Percentiles rank a stretch among this genome's conserved stretches.
phyloP scores from a whole-genome alignment of 2,113 vertebrate genomes.

The Merops nubicus region DNA sequence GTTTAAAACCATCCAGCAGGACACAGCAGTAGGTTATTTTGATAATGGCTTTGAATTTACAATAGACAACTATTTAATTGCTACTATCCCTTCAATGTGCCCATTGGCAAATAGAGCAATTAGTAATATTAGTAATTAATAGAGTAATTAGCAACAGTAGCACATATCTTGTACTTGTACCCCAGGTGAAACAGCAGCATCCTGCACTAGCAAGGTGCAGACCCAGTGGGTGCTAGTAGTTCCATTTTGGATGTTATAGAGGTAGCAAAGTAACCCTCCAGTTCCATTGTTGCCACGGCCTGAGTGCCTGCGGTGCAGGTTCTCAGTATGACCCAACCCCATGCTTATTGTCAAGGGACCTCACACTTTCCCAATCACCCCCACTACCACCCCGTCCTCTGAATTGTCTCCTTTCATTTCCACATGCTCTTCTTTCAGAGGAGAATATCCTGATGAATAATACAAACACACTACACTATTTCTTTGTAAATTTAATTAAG shows the following conservation, averaged over 20 bases:
- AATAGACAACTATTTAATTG: not conserved
- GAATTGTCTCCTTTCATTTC: not conserved
- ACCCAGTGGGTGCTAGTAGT: accelerated
- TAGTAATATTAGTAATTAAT: too few relatives aligned
- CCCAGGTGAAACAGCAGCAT: not conserved
- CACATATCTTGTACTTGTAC: not conserved
- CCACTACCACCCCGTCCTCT: not conserved
- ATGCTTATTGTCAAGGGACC: not conserved
- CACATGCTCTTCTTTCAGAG: not conserved
- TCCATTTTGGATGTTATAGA: accelerated
- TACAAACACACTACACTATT: not conserved
- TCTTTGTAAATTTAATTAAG: not conserved
- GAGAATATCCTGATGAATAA: not conserved
- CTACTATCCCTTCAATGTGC: not conserved
- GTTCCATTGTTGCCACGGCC: not conserved
- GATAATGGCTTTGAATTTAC: not conserved
- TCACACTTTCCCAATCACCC: not conserved
- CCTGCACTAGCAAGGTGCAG: accelerated
- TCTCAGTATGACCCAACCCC: accelerated
- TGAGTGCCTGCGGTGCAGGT: accelerated
- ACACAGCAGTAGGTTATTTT: accelerated
- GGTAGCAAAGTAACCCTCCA: not conserved
- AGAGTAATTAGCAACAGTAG: too few relatives aligned
- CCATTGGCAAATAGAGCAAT: not conserved
- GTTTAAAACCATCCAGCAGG: not conserved